Evolutionary conservation across 1,140 invertebrate species (phyloP).

Genomic region (Macrostomum lignano): DNA sequence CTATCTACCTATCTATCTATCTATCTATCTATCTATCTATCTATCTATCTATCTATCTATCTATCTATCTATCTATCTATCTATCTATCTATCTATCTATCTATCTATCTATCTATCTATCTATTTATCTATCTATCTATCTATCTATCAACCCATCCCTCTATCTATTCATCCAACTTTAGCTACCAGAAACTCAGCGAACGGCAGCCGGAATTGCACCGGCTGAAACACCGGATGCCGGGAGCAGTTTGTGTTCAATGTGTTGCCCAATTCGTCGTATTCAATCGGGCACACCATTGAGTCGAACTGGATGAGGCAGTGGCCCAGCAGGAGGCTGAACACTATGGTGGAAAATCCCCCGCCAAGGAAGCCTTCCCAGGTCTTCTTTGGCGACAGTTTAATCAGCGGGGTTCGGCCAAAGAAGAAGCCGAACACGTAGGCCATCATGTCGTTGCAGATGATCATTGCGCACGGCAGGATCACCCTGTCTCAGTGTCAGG

Average conservation of each 20-base stretch:
- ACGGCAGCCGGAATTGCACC: too few relatives aligned
- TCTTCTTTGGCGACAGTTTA: constrained; percentile 83
- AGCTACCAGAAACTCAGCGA: too few relatives aligned
- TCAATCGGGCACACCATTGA: constrained; percentile 85
- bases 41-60: too few relatives aligned
- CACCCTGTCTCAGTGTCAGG: constrained; percentile 45
- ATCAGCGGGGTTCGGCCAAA: constrained; percentile 91
- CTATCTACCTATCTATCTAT: too few relatives aligned
- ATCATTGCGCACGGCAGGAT: constrained; percentile 94
- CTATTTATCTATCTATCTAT: too few relatives aligned
- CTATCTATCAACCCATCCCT: too few relatives aligned
- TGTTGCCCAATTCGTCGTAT: constrained; percentile 37
- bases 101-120: too few relatives aligned
- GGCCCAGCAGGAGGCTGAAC: constrained; percentile 47
- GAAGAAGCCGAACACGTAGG: constrained; percentile 95
- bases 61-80: too few relatives aligned
- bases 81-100: too few relatives aligned
- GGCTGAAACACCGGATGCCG: too few relatives aligned
- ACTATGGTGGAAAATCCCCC: constrained; percentile 71
- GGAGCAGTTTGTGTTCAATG: constrained; percentile 66
- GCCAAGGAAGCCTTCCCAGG: constrained; percentile 77
- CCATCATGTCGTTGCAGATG: constrained; percentile 95
- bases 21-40: too few relatives aligned
- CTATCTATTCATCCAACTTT: too few relatives aligned
- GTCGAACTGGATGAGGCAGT: constrained; percentile 51